Conservation (phyloP, 2,797 vertebrate species). For the Alauda arvensis region DNA sequence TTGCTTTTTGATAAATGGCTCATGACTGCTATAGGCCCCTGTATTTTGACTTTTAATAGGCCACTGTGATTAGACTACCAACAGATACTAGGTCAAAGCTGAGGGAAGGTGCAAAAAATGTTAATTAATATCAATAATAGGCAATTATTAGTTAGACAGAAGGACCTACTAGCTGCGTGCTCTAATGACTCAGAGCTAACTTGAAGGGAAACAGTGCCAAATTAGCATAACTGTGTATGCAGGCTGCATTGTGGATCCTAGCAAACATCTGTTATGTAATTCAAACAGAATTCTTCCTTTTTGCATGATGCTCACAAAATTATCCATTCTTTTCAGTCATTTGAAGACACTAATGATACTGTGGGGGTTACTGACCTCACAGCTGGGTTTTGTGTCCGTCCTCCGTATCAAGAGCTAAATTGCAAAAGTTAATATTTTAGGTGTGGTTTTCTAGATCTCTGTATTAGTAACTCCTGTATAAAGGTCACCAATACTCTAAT, state of each 20-base stretch:
- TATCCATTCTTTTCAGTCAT: constrained; percentile 91
- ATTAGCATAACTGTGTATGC: constrained; percentile 98
- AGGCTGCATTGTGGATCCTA: constrained; percentile 88
- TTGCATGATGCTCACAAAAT: constrained; percentile 90
- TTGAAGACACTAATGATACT: constrained; percentile 90
- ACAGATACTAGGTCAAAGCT: constrained; percentile 94
- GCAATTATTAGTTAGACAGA: constrained; percentile 99
- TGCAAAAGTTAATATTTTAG: constrained; percentile 48
- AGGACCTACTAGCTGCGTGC: constrained; percentile 95
- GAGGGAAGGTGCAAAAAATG: constrained; percentile 96
- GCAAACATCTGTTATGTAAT: constrained; percentile 99
- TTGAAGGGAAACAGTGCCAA: constrained; percentile 90
- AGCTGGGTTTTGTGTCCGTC: constrained; percentile 77
- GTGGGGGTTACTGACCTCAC: constrained; percentile 80
- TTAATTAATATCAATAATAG: constrained; percentile 99
- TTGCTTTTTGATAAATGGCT: constrained; percentile 98
- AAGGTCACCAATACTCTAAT: background rate
- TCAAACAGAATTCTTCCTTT: constrained; percentile 96
- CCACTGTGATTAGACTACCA: constrained; percentile 96
- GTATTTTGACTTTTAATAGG: constrained; percentile 95
- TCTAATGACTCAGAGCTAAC: constrained; percentile 96
- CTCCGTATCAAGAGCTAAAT: constrained; percentile 61
- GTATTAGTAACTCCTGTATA: background rate
- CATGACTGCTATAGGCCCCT: constrained; percentile 81
- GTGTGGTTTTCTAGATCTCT: constrained; percentile 20